Evolutionary conservation across 2,888 invertebrate genomes (phyloP), one percentile per base, ranked within the genome.

Genomic region (Orthonevra nobilis): DNA sequence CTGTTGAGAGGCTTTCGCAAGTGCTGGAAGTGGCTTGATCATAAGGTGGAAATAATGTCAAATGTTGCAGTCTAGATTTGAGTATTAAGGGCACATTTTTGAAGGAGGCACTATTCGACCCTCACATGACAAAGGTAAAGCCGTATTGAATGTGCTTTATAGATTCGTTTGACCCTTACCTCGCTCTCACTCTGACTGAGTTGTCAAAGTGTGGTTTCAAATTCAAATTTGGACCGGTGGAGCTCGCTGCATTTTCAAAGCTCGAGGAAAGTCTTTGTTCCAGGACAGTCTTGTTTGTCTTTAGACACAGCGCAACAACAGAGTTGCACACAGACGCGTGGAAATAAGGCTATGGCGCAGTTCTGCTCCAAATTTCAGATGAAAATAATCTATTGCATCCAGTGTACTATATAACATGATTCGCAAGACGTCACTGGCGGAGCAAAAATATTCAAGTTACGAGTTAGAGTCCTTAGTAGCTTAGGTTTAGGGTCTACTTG

Each of bases 321-420:
- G 38, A 19, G 15, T 6, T 38, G 15, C 38, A 38, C 15, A 38
- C 38, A 1, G 15, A 38, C n/a, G 15, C 23, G 7, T 38, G 15
- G 3, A 38, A 14, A 1, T 4, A 9, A 14, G 15, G 15, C 6
- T 19, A 38, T 19, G 38, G 38, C 12, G 19, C 38, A 9, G 15
- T 38, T 3, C 5, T 12, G 38, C 38, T 12, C n/a, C 15, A 14
- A 10, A 19, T 14, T 15, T 38, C 15, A 3, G 23, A 23, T 3
- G 23, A 23, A 1, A 9, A 14, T 15, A 38, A 38, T 9, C 1
- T 3, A 14, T 14, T 38, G 3, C 38, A 38, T 1, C 38, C 38
- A 7, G 38, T 38, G 12, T 38, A 38, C 15, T 38, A 38, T 38
- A 38, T n/a, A n/a, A n/a, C n/a, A n/a, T 38, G 38, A 38, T 14